Evolutionary conservation across 2,113 vertebrate species (phyloP), one percentile per base, ranked within the genome.

Genomic region (Recurvirostra avosetta): DNA sequence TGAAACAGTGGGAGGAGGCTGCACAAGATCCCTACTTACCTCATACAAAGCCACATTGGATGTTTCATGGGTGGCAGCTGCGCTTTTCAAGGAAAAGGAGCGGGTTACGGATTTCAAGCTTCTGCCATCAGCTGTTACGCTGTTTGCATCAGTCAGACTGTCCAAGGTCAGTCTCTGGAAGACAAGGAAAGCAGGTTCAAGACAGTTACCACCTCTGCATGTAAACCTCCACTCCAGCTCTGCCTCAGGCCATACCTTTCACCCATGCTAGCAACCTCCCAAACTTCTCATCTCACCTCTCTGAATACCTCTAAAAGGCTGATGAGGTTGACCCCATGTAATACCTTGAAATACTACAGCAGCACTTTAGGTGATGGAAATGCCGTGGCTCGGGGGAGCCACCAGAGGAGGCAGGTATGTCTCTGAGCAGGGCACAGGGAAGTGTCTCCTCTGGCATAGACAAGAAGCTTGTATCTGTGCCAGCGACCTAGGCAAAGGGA

Each of bases 1-100:
- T 27, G 20, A 32, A 86, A 32, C 0, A 1, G 26, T 14, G 34
- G 17, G 13, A 81, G 22, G 43, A 82, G 38, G 26, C 21, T 78
- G 11, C 27, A 21, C 1, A 0, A 86, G 9, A 49, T 49, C 34
- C 30, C 16, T 12, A 72, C 62, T 29, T 92, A 99, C 99, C 98
- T 99, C 98, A 56, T 98, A 99, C 56, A 99, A 95, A 12, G 99
- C 99, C 50, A 99, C 97, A 0, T 96, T 99, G 90, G 98, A 98
- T 18, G 97, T 98, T 88, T 99, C 99, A 0, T 98, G 97, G 25
- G 98, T 98, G 27, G 86, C 97, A 5, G 73, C 96, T 21, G 97
- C 62, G 58, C 99, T 99, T 96, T 98, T 98, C 5, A 98, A 92
- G n/a, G 99, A 99, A 58, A 96, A 92, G 0, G 98, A 98, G 26